A percentile compares a stretch with the other conserved stretches of the same genome.
Conservation (phyloP, 2,113 vertebrate genomes). For the Trachemys scripta region DNA sequence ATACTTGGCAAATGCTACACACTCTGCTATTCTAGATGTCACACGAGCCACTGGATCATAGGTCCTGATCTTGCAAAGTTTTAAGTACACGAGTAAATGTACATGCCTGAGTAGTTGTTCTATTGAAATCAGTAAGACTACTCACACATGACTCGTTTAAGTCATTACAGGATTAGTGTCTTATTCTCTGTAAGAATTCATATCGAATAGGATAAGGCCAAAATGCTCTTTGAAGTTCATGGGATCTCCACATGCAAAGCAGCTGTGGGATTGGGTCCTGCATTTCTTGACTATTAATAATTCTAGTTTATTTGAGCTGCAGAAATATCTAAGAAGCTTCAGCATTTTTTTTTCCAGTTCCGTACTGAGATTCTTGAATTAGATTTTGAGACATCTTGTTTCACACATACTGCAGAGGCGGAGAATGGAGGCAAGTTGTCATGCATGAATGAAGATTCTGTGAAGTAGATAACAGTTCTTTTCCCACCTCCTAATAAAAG, state of each 20-base stretch:
- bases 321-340: slow-evolving; percentile 54
- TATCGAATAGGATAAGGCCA: slow-evolving; percentile 67
- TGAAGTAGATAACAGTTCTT: slow-evolving; percentile 70
- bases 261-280: slow-evolving; percentile 43
- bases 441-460: slow-evolving; percentile 67
- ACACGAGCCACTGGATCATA: slow-evolving; percentile 15
- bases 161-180: slow-evolving; percentile 54
- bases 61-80: slow-evolving; percentile 25
- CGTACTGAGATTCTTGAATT: slow-evolving; percentile 68
- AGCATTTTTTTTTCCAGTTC: slow-evolving; percentile 58
- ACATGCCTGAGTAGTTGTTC: not conserved
- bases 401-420: slow-evolving; percentile 61
- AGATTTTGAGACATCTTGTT: slow-evolving; percentile 75
- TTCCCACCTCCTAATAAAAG: slow-evolving; percentile 75
- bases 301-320: slow-evolving; percentile 31
- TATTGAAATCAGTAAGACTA: not conserved
- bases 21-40: slow-evolving; percentile 15
- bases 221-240: slow-evolving; percentile 52
- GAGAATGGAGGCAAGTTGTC: slow-evolving; percentile 68
- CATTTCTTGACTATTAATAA: slow-evolving; percentile 71
- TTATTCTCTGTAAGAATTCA: slow-evolving; percentile 50
- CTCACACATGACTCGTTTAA: not conserved
- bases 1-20: not conserved
- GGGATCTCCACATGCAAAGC: slow-evolving; percentile 43
- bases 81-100: slow-evolving; percentile 29